Conservation (phyloP, 2,113 vertebrate species). For the Lepidothrix coronata region DNA sequence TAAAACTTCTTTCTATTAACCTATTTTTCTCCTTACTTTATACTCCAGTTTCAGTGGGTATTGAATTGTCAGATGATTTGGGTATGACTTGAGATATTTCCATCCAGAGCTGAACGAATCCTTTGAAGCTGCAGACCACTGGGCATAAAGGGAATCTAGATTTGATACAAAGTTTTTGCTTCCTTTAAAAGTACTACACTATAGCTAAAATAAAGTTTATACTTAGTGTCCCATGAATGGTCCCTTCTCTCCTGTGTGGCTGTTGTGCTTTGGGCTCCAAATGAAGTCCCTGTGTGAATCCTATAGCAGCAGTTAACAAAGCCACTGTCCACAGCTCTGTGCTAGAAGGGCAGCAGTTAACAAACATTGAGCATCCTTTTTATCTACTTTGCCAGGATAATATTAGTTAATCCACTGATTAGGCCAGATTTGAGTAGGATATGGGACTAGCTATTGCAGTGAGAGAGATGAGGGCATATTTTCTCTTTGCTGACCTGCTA, state of each 20-base stretch:
- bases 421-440: background rate
- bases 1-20: background rate
- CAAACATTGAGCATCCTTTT: background rate
- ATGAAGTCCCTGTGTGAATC: background rate
- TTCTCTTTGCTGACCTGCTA: background rate
- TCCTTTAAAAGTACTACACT: background rate
- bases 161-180: background rate
- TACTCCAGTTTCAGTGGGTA: background rate
- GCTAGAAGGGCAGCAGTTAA: background rate
- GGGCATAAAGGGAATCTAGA: background rate
- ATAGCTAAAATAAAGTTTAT: background rate
- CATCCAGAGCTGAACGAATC: background rate
- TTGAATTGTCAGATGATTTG: background rate
- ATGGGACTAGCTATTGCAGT: background rate
- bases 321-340: background rate
- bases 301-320: background rate
- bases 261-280: background rate
- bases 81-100: background rate
- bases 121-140: background rate
- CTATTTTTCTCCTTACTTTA: background rate
- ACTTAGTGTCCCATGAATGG: background rate
- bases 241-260: background rate
- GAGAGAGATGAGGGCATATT: rapidly evolving
- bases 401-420: background rate
- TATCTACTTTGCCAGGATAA: background rate